phyloP scores from a whole-genome alignment of 2,113 vertebrate species.

The Notarius lentiginosus region DNA sequence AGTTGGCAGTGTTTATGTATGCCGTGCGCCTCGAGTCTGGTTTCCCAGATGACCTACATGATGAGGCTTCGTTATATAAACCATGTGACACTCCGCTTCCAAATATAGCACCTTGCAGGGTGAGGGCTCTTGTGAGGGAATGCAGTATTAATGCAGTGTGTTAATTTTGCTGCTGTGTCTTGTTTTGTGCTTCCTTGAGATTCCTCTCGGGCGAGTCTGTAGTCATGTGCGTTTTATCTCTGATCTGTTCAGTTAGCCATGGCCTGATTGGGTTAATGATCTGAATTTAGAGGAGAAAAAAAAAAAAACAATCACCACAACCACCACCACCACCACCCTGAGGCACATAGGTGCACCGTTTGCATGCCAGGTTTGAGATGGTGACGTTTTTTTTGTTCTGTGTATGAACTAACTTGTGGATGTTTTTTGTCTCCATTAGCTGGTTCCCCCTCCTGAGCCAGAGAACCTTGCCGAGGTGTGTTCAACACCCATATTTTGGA shows the following conservation, averaged over 20 bases:
- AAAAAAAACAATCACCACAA: not conserved
- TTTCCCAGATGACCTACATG: conserved; percentile 24
- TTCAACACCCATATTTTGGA: conserved; percentile 70
- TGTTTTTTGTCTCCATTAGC: conserved; percentile 82
- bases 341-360: not conserved
- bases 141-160: not conserved
- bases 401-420: conserved; percentile 64
- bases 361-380: conserved; percentile 8
- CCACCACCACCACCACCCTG: too few species aligned
- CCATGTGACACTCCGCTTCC: not conserved
- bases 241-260: conserved; percentile 14
- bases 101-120: conserved; percentile 20
- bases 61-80: conserved; percentile 14
- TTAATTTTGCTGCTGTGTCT: not conserved
- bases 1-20: not conserved
- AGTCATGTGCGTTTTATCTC: conserved; percentile 45
- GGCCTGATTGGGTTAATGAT: conserved; percentile 1
- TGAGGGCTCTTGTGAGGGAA: not conserved
- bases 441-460: conserved; percentile 84
- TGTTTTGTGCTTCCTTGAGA: not conserved
- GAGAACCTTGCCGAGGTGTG: conserved; percentile 90
- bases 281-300: not conserved
- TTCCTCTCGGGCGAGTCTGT: not conserved
- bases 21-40: not conserved
- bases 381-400: not conserved